phyloP scores from a whole-genome alignment of 2,113 vertebrate species.

The Datnioides undecimradiatus region DNA sequence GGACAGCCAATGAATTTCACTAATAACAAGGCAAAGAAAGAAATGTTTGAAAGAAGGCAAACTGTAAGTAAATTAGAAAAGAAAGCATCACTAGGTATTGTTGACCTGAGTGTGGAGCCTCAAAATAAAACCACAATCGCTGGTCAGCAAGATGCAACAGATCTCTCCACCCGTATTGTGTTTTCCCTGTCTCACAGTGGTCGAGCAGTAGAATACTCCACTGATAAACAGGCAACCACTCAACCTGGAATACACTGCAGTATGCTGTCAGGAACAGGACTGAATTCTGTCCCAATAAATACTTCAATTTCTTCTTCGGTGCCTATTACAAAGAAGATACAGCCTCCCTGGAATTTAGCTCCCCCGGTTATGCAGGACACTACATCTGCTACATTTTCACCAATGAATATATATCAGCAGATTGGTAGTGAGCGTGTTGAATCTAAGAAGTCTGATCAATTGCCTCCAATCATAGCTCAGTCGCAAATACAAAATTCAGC shows the following conservation, averaged over 20 bases:
- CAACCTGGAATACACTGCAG: constrained; percentile 37
- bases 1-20: constrained; percentile 90
- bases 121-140: constrained; percentile 37
- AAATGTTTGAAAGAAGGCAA: constrained; percentile 80
- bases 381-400: neutral
- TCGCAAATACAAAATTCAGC: constrained; percentile 34
- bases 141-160: constrained; percentile 42
- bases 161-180: constrained; percentile 64
- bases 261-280: neutral
- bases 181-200: constrained; percentile 19
- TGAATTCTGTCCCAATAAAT: constrained; percentile 11
- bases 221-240: constrained; percentile 9
- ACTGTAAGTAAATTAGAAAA: constrained; percentile 59
- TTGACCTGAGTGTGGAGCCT: constrained; percentile 86
- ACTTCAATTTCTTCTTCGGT: constrained; percentile 11
- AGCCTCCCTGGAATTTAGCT: constrained; percentile 16
- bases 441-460: constrained; percentile 16
- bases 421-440: constrained; percentile 20
- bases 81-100: constrained; percentile 63
- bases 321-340: constrained; percentile 14
- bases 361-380: neutral
- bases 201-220: neutral
- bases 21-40: constrained; percentile 82
- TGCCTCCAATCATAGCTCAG: constrained; percentile 1
- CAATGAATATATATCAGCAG: constrained; percentile 23